A percentile compares a stretch with the other conserved stretches of the same genome.
Evolutionary conservation across 2,888 invertebrate genomes (phyloP).

Genomic region (Lasioglossum pauxillum): DNA sequence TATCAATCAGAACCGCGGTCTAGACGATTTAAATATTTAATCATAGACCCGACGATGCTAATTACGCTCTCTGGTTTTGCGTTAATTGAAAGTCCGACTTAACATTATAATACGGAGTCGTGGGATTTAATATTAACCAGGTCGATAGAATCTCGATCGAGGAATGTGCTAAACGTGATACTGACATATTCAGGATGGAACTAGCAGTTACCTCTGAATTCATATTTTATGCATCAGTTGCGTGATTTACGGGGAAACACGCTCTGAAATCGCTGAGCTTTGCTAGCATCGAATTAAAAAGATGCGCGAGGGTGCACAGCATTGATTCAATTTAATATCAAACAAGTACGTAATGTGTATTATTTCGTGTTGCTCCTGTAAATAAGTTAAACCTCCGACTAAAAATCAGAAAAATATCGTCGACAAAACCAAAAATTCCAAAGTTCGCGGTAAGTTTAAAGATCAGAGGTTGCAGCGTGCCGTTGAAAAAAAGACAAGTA

Average conservation of each 20-base stretch:
- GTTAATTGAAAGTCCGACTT: background rate
- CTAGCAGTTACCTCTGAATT: background rate
- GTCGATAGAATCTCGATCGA: background rate
- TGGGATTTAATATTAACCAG: background rate
- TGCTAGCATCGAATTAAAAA: background rate
- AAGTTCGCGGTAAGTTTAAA: background rate
- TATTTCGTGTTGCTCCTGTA: too few relatives aligned
- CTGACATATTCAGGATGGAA: background rate
- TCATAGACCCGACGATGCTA: background rate
- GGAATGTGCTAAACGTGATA: background rate
- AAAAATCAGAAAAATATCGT: background rate
- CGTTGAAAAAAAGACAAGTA: background rate
- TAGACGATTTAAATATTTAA: background rate
- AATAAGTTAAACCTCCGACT: too few relatives aligned
- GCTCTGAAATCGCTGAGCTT: background rate
- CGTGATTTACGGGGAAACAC: background rate
- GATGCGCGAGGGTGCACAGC: background rate
- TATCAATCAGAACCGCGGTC: slow-evolving; percentile 1
- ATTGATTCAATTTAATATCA: background rate
- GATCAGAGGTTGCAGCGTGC: background rate
- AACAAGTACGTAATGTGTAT: too few relatives aligned
- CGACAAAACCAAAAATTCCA: background rate
- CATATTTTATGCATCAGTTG: background rate
- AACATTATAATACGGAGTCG: background rate
- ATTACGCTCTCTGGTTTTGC: background rate